phyloP scores from a whole-genome alignment of 2,888 invertebrate genomes.

The Aethes cnicana region DNA sequence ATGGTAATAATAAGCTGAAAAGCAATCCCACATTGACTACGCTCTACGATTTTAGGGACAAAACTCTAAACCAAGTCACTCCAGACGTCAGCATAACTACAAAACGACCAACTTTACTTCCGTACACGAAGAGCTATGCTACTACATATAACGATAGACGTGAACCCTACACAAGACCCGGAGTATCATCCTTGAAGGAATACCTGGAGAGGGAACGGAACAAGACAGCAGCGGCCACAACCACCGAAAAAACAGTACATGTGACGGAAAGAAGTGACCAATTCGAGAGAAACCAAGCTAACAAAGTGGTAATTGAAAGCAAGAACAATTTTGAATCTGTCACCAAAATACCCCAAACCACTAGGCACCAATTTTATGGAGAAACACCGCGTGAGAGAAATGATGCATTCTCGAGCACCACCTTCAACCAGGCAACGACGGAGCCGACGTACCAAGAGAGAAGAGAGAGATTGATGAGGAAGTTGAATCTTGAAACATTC shows the following conservation, averaged over 20 bases:
- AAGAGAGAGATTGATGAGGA: conserved; percentile 86
- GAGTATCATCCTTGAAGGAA: conserved; percentile 65
- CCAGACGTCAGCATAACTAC: conserved; percentile 52
- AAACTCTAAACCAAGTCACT: conserved; percentile 43
- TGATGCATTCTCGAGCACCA: conserved; percentile 51
- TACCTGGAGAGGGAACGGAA: conserved; percentile 70
- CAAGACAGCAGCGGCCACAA: conserved; percentile 48
- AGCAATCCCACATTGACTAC: conserved; percentile 70
- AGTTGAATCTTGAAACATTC: conserved; percentile 80
- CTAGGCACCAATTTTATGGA: conserved; percentile 45
- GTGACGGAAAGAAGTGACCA: conserved; percentile 53
- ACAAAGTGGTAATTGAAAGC: conserved; percentile 50
- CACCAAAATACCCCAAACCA: conserved; percentile 68
- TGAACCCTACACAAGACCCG: conserved; percentile 75
- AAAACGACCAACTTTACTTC: conserved; percentile 68
- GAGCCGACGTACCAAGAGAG: conserved; percentile 83
- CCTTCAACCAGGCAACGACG: conserved; percentile 51
- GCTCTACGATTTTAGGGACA: conserved; percentile 68
- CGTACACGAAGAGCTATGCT: conserved; percentile 67
- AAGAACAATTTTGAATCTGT: conserved; percentile 65
- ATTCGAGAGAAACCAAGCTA: conserved; percentile 37
- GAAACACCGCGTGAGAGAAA: conserved; percentile 57
- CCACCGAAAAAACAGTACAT: conserved; percentile 53
- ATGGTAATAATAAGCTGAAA: conserved; percentile 51
- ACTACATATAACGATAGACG: conserved; percentile 52